phyloP scores from a whole-genome alignment of 2,113 vertebrate species.

The Burhinus oedicnemus region DNA sequence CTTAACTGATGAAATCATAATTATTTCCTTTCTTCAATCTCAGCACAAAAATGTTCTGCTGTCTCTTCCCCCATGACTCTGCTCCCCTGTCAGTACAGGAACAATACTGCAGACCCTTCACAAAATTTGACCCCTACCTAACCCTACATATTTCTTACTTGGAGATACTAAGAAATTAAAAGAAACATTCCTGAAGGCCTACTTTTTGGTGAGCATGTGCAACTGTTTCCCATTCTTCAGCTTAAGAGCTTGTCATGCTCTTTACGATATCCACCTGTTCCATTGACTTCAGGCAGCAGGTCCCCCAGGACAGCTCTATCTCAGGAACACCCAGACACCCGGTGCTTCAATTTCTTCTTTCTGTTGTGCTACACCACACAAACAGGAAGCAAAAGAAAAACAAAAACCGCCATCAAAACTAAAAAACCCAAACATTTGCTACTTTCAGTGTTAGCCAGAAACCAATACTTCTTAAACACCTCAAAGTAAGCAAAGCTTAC shows the following conservation, averaged over 20 bases:
- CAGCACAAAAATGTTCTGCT: neutral
- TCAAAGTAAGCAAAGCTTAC: fast-evolving
- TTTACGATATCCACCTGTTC: fast-evolving
- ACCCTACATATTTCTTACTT: neutral
- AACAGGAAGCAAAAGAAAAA: neutral
- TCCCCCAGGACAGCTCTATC: fast-evolving
- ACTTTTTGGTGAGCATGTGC: fast-evolving
- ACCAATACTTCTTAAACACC: neutral
- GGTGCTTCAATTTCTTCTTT: fast-evolving
- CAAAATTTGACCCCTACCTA: fast-evolving
- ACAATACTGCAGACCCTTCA: neutral
- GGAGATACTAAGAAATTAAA: neutral
- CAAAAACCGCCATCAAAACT: no score
- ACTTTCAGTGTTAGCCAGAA: neutral
- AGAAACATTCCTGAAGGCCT: neutral
- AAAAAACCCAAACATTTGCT: neutral
- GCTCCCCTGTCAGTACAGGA: neutral
- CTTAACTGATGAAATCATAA: constrained; percentile 4
- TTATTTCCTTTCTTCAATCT: neutral
- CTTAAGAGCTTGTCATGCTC: neutral
- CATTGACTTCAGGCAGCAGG: no score
- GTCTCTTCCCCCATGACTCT: neutral
- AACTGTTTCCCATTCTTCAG: neutral
- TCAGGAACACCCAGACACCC: neutral
- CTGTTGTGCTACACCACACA: neutral